Base-by-base conservation (phyloP, 2,797 vertebrate genomes). In the Morus bassanus region DNA sequence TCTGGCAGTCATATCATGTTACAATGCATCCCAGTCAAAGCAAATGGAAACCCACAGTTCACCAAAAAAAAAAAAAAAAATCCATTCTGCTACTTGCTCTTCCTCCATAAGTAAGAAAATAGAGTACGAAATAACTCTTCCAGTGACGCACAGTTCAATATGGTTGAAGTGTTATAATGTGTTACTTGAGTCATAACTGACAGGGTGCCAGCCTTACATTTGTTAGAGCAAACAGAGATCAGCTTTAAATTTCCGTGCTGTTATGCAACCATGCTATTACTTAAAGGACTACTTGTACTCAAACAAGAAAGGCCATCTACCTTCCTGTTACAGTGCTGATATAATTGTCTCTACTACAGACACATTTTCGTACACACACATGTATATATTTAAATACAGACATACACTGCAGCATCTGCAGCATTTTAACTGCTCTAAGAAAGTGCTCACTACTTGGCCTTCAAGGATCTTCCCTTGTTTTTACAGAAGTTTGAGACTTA, bases 131-230 rank as follows among this genome's bases (percentile, higher is more conserved):
- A 82, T 68, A 73, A 84, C 37, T 57, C 76, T 61, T 31, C 25
- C 33, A 33, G 73, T 94, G 97, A 97, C 63, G 35, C 96, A 85
- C 54, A 31, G 64, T 76, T 82, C 54, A 61, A 3, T 69, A 48
- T 24, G 59, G 89, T 89, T 48, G 69, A 67, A 91, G 88, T 64
- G 82, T 91, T 91, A 95, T 68, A 93, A 78, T 56, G 92, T 91
- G 94, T 78, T 77, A 91, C 95, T 93, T 89, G 95, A 97, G 95
- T 97, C 98, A 97, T 25, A 37, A 91, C 88, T 90, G 95, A 97
- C 87, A 43, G 41, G 45, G 39, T 85, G 93, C 97, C 96, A 97
- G 91, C 85, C 92, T 91, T 88, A 83, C 91, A 50, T 85, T 92
- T 67, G 88, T 79, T 80, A 94, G 94, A 93, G 85, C 95, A 96